Conservation (phyloP, 2,888 invertebrate species). For the Drosophila sordidula region DNA sequence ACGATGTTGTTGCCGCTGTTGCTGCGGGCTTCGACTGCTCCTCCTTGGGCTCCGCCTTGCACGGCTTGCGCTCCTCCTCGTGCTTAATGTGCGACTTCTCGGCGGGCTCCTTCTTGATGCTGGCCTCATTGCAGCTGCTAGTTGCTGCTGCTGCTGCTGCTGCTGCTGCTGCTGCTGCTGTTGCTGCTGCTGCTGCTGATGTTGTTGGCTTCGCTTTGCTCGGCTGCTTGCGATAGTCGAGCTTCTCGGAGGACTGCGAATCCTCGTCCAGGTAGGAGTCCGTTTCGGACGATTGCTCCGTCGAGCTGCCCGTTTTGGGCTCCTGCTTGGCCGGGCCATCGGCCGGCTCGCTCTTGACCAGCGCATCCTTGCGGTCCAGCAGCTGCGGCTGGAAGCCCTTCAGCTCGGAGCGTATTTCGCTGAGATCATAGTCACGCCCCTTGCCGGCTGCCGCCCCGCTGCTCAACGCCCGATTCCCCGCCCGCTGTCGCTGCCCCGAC, state of each 20-base stretch:
- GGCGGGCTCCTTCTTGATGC: constrained; percentile 44
- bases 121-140: constrained; percentile 33
- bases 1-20: constrained; percentile 10
- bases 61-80: constrained; percentile 38
- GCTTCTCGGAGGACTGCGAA: constrained; percentile 84
- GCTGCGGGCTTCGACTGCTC: constrained; percentile 51
- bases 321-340: constrained; percentile 62
- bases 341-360: constrained; percentile 59
- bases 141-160: constrained; percentile 59
- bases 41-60: constrained; percentile 57
- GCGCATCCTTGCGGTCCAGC: constrained; percentile 53
- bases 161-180: constrained; percentile 32
- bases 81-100: constrained; percentile 24
- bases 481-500: constrained; percentile 40
- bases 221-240: constrained; percentile 60
- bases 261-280: constrained; percentile 85
- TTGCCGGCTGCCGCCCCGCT: constrained; percentile 80
- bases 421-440: constrained; percentile 92
- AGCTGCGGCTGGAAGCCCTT: constrained; percentile 88
- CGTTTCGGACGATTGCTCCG: constrained; percentile 83
- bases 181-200: constrained; percentile 61
- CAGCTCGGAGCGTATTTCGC: constrained; percentile 93
- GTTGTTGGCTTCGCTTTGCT: constrained; percentile 56
- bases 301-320: constrained; percentile 77
- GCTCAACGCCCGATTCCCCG: constrained; percentile 60